phyloP scores from a whole-genome alignment of 2,113 vertebrate species.

The Mastomys coucha region DNA sequence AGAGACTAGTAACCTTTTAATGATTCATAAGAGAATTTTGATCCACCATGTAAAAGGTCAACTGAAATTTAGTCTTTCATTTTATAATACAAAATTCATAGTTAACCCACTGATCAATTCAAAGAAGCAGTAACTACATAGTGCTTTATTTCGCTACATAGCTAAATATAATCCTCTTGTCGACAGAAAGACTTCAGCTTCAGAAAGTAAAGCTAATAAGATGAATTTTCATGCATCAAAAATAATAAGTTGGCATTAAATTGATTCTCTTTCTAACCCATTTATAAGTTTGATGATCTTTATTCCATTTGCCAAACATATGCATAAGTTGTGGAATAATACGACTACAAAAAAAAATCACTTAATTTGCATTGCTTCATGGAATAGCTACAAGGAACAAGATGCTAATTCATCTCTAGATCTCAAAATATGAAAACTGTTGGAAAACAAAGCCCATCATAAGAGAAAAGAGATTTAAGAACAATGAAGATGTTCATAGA shows the following conservation, averaged over 20 bases:
- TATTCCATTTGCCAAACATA: not conserved
- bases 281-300: not conserved
- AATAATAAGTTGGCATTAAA: not conserved
- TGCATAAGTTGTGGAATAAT: not conserved
- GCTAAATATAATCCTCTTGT: not conserved
- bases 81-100: not conserved
- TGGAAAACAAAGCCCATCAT: not conserved
- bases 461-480: not conserved
- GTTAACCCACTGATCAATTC: not conserved
- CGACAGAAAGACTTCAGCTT: not conserved
- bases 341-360: not conserved
- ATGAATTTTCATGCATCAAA: not conserved
- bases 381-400: not conserved
- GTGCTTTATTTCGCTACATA: not conserved
- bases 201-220: not conserved
- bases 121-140: not conserved
- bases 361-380: not conserved
- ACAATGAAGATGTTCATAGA: not conserved
- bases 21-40: not conserved
- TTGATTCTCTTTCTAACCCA: not conserved
- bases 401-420: not conserved
- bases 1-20: not conserved
- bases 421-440: not conserved
- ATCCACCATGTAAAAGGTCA: not conserved
- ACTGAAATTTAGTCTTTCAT: not conserved